Evolutionary conservation across 2,888 invertebrate species (phyloP).

Genomic region (Baccha elongata): DNA sequence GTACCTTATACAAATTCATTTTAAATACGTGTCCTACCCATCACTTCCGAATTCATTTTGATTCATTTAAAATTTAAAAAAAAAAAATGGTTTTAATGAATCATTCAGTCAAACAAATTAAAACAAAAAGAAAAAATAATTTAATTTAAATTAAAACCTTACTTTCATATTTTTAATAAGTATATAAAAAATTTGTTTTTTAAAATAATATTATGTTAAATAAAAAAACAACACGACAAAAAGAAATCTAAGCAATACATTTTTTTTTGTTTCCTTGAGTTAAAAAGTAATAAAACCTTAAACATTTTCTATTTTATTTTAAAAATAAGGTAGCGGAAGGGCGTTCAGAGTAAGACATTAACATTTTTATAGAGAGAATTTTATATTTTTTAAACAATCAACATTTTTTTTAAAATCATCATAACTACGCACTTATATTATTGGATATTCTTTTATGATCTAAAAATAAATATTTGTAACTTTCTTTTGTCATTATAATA

Average conservation of each 20-base stretch:
- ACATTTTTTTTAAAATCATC: slow-evolving; percentile 1
- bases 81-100: too few relatives aligned
- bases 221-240: slow-evolving; percentile 65
- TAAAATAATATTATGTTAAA: slow-evolving; percentile 64
- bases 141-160: slow-evolving; percentile 53
- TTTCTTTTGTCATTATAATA: slow-evolving; percentile 5
- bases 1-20: slow-evolving; percentile 25
- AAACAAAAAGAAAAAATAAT: slow-evolving; percentile 1
- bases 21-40: slow-evolving; percentile 24
- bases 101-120: too few relatives aligned
- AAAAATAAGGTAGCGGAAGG: slow-evolving; percentile 20
- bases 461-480: slow-evolving; percentile 50
- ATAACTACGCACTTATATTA: too few relatives aligned
- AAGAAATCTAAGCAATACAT: slow-evolving; percentile 56
- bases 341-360: not conserved
- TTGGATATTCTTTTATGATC: too few relatives aligned
- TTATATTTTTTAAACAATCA: slow-evolving; percentile 24
- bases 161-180: slow-evolving; percentile 54
- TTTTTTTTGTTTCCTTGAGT: slow-evolving; percentile 26
- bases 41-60: too few relatives aligned
- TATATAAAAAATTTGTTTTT: slow-evolving; percentile 46
- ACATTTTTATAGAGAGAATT: slow-evolving; percentile 35
- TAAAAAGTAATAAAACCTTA: slow-evolving; percentile 46
- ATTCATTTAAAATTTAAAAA: too few relatives aligned
- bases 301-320: slow-evolving; percentile 42